Percentiles rank a stretch among this genome's conserved stretches.
Conservation (phyloP, 2,888 invertebrate genomes). For the Drosophila nr. perissopoda region DNA sequence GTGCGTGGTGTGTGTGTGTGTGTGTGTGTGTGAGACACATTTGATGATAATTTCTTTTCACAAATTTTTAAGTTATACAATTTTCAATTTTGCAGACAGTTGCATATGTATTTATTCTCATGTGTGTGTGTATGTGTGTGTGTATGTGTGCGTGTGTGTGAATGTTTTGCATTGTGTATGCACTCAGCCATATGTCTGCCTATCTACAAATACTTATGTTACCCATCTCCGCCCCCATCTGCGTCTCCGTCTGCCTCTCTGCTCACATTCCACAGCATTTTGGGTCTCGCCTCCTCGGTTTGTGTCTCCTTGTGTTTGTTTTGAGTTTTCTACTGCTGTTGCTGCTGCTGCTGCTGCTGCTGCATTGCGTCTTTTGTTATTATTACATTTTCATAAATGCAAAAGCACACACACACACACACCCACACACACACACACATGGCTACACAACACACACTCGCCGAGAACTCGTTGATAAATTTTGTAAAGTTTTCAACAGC, state of each 20-base stretch:
- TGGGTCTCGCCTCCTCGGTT: conserved; percentile 19
- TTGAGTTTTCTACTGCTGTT: conserved; percentile 60
- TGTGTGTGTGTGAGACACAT: conserved; percentile 46
- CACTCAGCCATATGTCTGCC: conserved; percentile 64
- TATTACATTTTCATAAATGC: conserved; percentile 82
- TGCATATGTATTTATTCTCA: conserved; percentile 7
- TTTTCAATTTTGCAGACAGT: conserved; percentile 37
- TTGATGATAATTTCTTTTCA: conserved; percentile 80
- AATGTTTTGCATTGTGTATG: conserved; percentile 49
- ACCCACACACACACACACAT: conserved; percentile 16
- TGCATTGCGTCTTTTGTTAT: conserved; percentile 81
- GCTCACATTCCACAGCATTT: conserved; percentile 21
- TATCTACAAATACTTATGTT: conserved; percentile 60
- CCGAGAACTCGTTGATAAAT: conserved; percentile 68
- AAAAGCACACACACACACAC: conserved; percentile 47
- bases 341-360: conserved; percentile 43
- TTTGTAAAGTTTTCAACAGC: conserved; percentile 77
- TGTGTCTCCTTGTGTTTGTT: conserved; percentile 63
- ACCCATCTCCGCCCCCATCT: conserved; percentile 31
- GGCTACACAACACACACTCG: conserved; percentile 11
- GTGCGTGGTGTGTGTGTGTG: background rate
- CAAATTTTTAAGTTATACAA: conserved; percentile 73
- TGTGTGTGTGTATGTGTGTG: conserved; percentile 8
- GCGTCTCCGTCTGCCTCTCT: conserved; percentile 22
- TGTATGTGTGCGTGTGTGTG: conserved; percentile 14